These are phyloP conservation scores for Nothura maculosa DNA, from an alignment of 2,797 vertebrate genomes.

Conservation along the genomic window DNA sequence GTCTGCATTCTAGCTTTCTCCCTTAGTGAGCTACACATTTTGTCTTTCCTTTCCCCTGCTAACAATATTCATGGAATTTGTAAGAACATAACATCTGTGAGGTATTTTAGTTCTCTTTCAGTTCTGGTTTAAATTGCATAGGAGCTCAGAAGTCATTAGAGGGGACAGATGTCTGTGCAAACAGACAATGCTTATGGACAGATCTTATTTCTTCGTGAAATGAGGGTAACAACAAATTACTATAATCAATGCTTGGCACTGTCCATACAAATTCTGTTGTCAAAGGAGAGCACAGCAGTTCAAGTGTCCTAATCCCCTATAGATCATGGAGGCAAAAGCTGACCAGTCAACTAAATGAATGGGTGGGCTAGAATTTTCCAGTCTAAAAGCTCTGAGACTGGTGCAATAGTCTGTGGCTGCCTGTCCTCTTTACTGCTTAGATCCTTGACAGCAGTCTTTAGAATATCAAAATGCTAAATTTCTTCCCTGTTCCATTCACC, in stretches of 20 bases:
- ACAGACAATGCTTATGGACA: background rate
- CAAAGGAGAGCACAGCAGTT: background rate
- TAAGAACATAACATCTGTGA: background rate
- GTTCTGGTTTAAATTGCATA: background rate
- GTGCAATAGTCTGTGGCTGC: background rate
- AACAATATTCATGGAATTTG: background rate
- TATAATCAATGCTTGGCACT: background rate
- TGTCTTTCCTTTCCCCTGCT: background rate
- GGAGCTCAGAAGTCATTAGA: background rate
- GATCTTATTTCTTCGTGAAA: background rate
- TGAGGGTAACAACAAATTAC: background rate
- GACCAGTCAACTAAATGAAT: background rate
- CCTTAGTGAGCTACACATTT: background rate
- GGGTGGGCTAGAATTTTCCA: background rate
- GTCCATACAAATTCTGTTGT: background rate
- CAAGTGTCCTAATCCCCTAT: background rate
- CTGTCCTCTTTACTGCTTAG: background rate
- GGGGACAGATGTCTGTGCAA: background rate
- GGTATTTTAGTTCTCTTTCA: background rate
- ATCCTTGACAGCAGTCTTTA: background rate
- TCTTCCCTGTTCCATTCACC: background rate
- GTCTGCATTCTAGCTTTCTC: background rate
- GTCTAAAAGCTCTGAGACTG: background rate
- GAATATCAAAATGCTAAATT: background rate
- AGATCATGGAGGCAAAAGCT: rapidly evolving